Evolutionary conservation across 1,140 invertebrate species (phyloP).

Genomic region (Achatina immaculata): DNA sequence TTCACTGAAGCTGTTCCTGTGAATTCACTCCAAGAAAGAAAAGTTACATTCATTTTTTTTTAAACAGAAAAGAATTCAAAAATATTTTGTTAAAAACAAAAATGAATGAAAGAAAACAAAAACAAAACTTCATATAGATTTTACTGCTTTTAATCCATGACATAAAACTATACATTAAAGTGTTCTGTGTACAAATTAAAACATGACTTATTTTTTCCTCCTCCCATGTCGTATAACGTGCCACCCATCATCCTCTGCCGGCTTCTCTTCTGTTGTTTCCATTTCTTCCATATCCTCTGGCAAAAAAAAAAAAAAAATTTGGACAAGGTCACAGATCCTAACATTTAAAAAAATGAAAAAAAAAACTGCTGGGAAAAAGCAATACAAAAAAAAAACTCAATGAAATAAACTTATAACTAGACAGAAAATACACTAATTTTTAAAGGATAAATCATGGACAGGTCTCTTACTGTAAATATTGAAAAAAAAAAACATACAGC

Average conservation of each 20-base stretch:
- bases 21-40: too few relatives aligned
- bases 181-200: too few relatives aligned
- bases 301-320: neutral
- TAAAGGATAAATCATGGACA: neutral
- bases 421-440: neutral
- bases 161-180: too few relatives aligned
- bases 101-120: too few relatives aligned
- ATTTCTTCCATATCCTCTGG: neutral
- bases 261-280: constrained; percentile 14
- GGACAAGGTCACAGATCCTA: neutral
- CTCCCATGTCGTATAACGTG: constrained; percentile 5
- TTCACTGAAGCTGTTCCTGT: too few relatives aligned
- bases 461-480: too few relatives aligned
- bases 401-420: neutral
- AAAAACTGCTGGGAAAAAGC: neutral
- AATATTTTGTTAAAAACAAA: too few relatives aligned
- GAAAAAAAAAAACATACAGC: too few relatives aligned
- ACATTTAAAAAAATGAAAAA: neutral
- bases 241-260: constrained; percentile 7
- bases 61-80: too few relatives aligned
- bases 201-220: constrained; percentile 13
- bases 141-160: too few relatives aligned
- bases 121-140: too few relatives aligned
- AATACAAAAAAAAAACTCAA: neutral
- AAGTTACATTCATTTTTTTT: too few relatives aligned